Evolutionary conservation across 2,797 vertebrate species (phyloP).

Genomic region (Margarornis squamiger): DNA sequence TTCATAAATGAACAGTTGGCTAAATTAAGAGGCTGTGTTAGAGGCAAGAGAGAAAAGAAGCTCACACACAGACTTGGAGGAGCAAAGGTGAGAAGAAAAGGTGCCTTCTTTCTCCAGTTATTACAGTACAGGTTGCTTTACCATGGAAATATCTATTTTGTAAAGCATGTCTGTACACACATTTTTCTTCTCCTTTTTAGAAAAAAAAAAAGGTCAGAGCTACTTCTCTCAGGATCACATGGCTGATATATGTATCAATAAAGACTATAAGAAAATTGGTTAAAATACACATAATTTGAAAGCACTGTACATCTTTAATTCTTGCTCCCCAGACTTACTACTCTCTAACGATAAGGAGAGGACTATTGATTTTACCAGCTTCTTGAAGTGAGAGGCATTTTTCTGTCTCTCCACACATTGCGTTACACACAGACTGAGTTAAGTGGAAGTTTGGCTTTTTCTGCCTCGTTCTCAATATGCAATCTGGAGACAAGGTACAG

Average conservation of each 20-base stretch:
- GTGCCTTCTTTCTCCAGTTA: not conserved
- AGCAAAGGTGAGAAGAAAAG: conserved; percentile 2
- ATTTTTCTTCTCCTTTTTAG: not conserved
- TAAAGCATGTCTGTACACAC: not conserved
- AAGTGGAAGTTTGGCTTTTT: not conserved
- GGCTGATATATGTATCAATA: not conserved
- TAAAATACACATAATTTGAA: not conserved
- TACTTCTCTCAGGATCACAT: not conserved
- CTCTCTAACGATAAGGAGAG: not conserved
- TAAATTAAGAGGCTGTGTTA: not conserved
- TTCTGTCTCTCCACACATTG: not conserved
- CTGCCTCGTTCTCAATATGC: not conserved
- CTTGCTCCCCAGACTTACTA: not conserved
- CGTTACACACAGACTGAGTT: not conserved
- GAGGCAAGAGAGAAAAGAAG: not conserved
- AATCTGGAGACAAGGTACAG: not conserved
- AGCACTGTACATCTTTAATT: not conserved
- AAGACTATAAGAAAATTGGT: not conserved
- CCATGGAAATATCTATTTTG: not conserved
- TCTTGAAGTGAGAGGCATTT: not conserved
- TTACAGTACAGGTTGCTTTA: not conserved
- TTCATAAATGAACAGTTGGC: not conserved
- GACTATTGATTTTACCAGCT: not conserved
- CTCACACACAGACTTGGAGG: not conserved
- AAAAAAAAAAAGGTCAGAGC: not conserved